A percentile compares a stretch with the other conserved stretches of the same genome.
These are phyloP conservation scores for Stomatorhinus ivindoensis DNA, from an alignment of 2,113 vertebrate genomes.

Conservation along the genomic window DNA sequence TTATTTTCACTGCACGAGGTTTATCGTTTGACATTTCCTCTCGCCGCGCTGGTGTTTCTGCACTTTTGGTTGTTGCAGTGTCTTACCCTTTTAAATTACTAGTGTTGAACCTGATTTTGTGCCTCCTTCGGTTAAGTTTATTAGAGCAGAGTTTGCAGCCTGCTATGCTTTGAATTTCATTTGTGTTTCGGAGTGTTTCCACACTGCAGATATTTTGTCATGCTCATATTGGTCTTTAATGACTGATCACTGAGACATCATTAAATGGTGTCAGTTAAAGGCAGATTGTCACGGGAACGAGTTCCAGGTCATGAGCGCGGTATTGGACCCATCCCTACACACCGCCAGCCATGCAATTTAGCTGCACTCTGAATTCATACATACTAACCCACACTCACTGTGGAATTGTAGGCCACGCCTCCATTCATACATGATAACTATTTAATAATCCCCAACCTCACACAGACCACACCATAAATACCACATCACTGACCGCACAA, in stretches of 20 bases:
- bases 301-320: background rate
- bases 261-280: background rate
- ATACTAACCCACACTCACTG: background rate
- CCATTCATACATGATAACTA: background rate
- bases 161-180: background rate
- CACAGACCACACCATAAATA: background rate
- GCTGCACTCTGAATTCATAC: background rate
- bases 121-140: background rate
- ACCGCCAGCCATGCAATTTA: background rate
- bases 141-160: background rate
- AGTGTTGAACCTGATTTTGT: background rate
- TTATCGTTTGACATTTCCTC: background rate
- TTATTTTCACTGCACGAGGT: background rate
- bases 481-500: background rate
- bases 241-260: background rate
- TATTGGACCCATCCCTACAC: background rate
- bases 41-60: background rate
- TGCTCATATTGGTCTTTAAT: background rate
- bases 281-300: background rate
- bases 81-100: background rate
- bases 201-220: background rate
- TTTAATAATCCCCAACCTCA: background rate
- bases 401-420: background rate
- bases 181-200: too few relatives aligned
- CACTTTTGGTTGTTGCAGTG: background rate